phyloP scores from a whole-genome alignment of 2,888 invertebrate species.

The Tolmerus cingulatus region DNA sequence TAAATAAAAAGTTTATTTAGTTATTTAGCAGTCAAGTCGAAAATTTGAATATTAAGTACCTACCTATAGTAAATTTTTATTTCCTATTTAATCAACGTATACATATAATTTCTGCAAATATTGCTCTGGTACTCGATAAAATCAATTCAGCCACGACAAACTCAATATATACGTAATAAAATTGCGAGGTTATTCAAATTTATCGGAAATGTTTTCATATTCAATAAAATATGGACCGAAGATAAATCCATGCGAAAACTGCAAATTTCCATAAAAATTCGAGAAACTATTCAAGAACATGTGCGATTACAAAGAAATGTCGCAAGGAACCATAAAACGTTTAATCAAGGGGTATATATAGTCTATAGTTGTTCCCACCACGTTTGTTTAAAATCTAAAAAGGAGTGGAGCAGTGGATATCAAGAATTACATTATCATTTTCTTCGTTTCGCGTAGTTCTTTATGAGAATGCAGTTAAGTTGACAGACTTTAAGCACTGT shows the following conservation, averaged over 20 bases:
- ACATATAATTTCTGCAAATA: background rate
- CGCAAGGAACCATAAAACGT: background rate
- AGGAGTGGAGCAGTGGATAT: background rate
- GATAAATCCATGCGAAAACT: background rate
- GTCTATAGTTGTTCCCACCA: background rate
- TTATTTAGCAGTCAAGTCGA: no score
- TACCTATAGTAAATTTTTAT: background rate
- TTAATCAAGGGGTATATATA: background rate
- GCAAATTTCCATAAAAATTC: background rate
- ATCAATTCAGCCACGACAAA: background rate
- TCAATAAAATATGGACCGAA: background rate
- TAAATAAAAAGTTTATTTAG: no score
- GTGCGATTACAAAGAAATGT: background rate
- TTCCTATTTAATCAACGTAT: background rate
- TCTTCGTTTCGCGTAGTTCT: background rate
- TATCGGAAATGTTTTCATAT: background rate
- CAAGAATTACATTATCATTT: background rate
- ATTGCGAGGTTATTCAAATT: background rate
- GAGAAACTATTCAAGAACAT: background rate
- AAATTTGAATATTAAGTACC: no score
- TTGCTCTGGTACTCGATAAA: background rate
- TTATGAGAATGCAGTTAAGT: background rate
- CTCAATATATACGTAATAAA: background rate
- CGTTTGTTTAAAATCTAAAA: background rate
- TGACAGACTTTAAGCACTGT: background rate